Evolutionary conservation across 2,888 invertebrate species (phyloP).

Genomic region (Myathropa florea): DNA sequence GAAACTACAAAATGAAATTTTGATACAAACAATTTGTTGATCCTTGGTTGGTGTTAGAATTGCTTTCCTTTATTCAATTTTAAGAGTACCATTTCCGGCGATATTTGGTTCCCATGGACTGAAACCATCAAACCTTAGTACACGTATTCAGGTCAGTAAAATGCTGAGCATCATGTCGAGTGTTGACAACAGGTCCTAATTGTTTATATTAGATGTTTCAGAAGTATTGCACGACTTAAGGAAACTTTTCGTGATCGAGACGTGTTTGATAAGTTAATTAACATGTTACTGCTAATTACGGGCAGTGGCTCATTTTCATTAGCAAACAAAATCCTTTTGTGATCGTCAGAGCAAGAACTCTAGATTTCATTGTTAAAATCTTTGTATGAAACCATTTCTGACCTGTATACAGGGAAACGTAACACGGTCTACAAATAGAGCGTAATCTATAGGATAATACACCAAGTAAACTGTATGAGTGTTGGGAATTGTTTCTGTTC

Average conservation of each 20-base stretch:
- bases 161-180: background rate
- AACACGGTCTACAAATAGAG: background rate
- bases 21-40: too few relatives aligned
- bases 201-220: background rate
- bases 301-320: background rate
- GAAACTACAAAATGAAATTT: too few relatives aligned
- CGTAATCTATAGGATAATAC: too few relatives aligned
- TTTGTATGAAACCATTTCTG: background rate
- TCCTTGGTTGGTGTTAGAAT: too few relatives aligned
- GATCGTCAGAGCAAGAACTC: background rate
- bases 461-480: background rate
- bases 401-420: background rate
- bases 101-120: too few relatives aligned
- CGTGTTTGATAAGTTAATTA: background rate
- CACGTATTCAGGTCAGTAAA: too few relatives aligned
- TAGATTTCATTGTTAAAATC: background rate
- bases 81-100: too few relatives aligned
- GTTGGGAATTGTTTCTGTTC: too few relatives aligned
- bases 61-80: too few relatives aligned
- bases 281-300: background rate
- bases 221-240: background rate
- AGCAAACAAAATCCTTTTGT: background rate
- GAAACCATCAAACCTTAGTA: too few relatives aligned
- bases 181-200: background rate
- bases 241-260: background rate